phyloP scores from a whole-genome alignment of 2,797 vertebrate genomes.

The Myotis pilosus region DNA sequence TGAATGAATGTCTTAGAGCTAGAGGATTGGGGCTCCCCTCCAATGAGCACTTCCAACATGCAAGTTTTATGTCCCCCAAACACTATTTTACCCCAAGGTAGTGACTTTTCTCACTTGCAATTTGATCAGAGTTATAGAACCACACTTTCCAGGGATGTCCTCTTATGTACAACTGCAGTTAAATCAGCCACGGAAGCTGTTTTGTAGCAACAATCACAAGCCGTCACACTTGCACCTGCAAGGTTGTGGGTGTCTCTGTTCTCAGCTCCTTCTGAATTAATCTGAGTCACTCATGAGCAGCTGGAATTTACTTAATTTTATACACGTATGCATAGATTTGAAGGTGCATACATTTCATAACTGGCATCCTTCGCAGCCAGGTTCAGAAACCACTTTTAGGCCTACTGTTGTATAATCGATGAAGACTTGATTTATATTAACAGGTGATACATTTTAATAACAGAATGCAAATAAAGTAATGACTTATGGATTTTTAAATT shows the following conservation, averaged over 20 bases:
- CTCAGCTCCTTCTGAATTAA: not conserved
- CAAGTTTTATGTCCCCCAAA: not conserved
- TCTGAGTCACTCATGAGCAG: not conserved
- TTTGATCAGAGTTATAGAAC: not conserved
- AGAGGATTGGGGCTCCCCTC: rapidly evolving
- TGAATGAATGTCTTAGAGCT: not conserved
- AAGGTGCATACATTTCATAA: not conserved
- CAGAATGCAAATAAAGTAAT: not conserved
- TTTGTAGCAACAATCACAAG: not conserved
- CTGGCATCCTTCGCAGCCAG: not conserved
- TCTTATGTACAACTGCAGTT: not conserved
- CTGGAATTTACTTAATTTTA: not conserved
- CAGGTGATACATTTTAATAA: slow-evolving; percentile 7
- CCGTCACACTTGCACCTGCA: not conserved
- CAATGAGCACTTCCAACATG: not conserved
- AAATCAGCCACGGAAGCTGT: not conserved
- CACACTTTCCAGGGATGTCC: not conserved
- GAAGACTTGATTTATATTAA: not conserved
- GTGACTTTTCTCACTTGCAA: not conserved
- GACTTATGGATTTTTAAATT: slow-evolving; percentile 23
- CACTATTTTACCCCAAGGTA: not conserved
- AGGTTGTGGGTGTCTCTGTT: not conserved
- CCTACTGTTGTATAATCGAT: not conserved
- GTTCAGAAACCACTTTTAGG: not conserved
- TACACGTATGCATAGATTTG: not conserved